phyloP scores from a whole-genome alignment of 2,888 invertebrate species.

The Cataglyphis rosenhaueri region DNA sequence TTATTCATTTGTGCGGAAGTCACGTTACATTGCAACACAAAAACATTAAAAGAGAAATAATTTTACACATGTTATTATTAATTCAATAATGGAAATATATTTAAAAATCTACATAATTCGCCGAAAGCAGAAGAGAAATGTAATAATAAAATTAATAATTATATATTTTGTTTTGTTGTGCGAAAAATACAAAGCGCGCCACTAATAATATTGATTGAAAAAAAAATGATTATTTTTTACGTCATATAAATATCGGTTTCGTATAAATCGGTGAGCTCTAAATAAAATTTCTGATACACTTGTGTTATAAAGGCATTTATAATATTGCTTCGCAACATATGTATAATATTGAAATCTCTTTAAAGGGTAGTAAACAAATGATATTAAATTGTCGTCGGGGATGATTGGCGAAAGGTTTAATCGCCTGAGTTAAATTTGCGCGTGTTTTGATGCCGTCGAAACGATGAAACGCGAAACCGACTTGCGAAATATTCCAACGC shows the following conservation, averaged over 20 bases:
- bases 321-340: not conserved
- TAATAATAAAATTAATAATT: conserved; percentile 34
- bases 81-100: conserved; percentile 38
- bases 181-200: not conserved
- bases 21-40: not conserved
- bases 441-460: not conserved
- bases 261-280: not conserved
- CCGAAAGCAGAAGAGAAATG: not conserved
- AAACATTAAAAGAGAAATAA: conserved; percentile 36
- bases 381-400: not conserved
- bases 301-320: not conserved
- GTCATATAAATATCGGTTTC: conserved; percentile 19
- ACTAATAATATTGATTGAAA: not conserved
- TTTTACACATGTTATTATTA: conserved; percentile 24
- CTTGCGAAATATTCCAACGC: not conserved
- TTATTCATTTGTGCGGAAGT: conserved; percentile 36
- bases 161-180: conserved; percentile 9
- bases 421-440: not conserved
- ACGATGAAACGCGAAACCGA: not conserved
- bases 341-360: too few relatives aligned
- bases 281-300: not conserved
- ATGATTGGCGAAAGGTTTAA: not conserved
- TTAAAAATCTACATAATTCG: conserved; percentile 28
- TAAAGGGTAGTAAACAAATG: not conserved
- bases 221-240: conserved; percentile 22